Percentiles rank a stretch among this genome's conserved stretches.
Evolutionary conservation across 2,797 vertebrate species (phyloP).

Genomic region (Chrysolophus pictus): DNA sequence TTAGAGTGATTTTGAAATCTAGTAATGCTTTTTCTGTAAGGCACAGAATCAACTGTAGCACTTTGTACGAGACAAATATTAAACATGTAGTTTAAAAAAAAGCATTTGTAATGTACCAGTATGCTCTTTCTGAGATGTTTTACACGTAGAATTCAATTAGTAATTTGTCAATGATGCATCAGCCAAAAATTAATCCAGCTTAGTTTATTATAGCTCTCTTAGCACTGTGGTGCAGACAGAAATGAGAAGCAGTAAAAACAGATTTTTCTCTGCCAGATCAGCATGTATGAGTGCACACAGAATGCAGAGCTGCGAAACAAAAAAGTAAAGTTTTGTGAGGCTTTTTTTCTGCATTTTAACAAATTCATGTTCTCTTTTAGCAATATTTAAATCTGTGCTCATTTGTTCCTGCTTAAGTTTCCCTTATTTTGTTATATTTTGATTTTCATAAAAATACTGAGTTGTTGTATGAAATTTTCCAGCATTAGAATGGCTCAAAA

Average conservation of each 20-base stretch:
- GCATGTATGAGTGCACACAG: neutral
- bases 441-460: neutral
- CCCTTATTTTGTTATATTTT: neutral
- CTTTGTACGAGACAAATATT: neutral
- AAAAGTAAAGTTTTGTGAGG: neutral
- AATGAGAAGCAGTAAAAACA: slow-evolving; percentile 22
- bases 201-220: neutral
- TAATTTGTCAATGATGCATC: neutral
- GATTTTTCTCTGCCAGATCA: slow-evolving; percentile 10
- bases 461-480: neutral
- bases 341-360: neutral
- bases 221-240: neutral
- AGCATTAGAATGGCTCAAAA: neutral
- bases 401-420: neutral
- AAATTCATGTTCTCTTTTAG: neutral
- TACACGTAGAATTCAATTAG: neutral
- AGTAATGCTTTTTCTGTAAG: neutral
- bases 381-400: neutral
- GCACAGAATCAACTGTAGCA: neutral
- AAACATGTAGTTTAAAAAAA: neutral
- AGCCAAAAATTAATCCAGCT: slow-evolving; percentile 4
- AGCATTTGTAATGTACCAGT: neutral
- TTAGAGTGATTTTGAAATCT: neutral
- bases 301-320: neutral
- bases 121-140: neutral